phyloP scores from a whole-genome alignment of 2,113 vertebrate species.

The Lycocorax pyrrhopterus region DNA sequence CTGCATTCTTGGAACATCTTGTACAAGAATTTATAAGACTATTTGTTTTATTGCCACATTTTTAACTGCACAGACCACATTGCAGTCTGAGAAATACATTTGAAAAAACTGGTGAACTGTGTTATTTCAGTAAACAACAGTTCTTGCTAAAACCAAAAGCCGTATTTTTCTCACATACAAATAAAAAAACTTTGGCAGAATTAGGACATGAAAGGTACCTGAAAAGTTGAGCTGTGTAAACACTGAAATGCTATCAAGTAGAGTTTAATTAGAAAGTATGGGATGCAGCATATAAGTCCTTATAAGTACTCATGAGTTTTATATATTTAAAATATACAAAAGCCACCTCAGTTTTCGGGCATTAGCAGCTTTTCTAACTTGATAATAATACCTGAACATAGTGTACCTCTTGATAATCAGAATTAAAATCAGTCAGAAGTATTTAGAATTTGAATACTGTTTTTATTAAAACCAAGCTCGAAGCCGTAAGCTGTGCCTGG shows the following conservation, averaged over 20 bases:
- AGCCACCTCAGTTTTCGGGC: neutral
- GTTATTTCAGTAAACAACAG: neutral
- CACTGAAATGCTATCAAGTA: neutral
- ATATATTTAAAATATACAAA: neutral
- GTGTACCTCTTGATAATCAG: neutral
- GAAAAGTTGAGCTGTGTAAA: neutral
- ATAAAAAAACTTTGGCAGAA: neutral
- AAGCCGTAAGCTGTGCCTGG: neutral
- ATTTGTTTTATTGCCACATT: constrained; percentile 27
- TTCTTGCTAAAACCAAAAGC: neutral
- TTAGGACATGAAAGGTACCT: neutral
- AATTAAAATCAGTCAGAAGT: neutral
- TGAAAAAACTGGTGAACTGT: neutral
- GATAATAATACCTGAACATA: neutral
- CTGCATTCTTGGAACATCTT: constrained; percentile 48
- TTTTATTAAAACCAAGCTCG: neutral
- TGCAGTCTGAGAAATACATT: neutral
- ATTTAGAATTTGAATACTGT: neutral
- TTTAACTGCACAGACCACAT: neutral
- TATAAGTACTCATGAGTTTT: neutral
- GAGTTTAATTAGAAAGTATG: neutral
- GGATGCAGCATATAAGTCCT: neutral
- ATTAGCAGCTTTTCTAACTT: neutral
- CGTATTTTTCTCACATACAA: neutral
- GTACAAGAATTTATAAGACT: constrained; percentile 44